These are phyloP conservation scores for Empidonax traillii DNA, from an alignment of 2,113 vertebrate species.

Conservation along the genomic window DNA sequence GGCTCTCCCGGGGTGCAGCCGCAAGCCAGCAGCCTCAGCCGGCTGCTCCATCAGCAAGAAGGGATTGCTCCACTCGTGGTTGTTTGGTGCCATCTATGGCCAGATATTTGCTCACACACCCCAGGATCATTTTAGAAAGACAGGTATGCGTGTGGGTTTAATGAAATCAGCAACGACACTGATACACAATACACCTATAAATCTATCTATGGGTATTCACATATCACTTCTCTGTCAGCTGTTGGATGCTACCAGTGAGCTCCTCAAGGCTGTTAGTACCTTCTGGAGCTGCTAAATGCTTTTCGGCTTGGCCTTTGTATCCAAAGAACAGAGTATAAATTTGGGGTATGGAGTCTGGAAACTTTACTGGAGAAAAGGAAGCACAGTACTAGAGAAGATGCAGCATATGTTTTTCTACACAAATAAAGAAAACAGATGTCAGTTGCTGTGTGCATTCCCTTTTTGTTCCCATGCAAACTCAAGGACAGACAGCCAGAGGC, in stretches of 20 bases:
- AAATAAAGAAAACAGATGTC: background rate
- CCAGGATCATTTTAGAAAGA: background rate
- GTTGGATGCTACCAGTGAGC: background rate
- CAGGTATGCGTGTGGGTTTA: background rate
- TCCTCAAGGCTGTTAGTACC: background rate
- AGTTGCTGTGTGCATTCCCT: background rate
- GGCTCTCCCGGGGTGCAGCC: background rate
- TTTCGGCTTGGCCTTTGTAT: background rate
- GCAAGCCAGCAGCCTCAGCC: background rate
- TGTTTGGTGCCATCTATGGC: constrained; percentile 64
- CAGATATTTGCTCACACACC: background rate
- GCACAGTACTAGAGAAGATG: rapidly evolving
- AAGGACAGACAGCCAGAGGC: background rate
- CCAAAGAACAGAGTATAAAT: background rate
- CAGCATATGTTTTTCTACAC: background rate
- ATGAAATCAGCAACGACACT: background rate
- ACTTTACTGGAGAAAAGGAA: background rate
- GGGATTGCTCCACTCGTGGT: background rate
- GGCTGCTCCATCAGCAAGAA: background rate
- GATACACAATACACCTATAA: background rate
- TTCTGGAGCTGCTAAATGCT: background rate
- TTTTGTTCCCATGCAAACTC: background rate
- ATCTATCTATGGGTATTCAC: background rate
- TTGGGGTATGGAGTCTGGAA: background rate
- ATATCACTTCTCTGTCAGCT: background rate